A percentile compares a stretch with the other conserved stretches of the same genome.
Evolutionary conservation across 1,140 invertebrate species (phyloP).

Genomic region (Copidosoma floridanum): DNA sequence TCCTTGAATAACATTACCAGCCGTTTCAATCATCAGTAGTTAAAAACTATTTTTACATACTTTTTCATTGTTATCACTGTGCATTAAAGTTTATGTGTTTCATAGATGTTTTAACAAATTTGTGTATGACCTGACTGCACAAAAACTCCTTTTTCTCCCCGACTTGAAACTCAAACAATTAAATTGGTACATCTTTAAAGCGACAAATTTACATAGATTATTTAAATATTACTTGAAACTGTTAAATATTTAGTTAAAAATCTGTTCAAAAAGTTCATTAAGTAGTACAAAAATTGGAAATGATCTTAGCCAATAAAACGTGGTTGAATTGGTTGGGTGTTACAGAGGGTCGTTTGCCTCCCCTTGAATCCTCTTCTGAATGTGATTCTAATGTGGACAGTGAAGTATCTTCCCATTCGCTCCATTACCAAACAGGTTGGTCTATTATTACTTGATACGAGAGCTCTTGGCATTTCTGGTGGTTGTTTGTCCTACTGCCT

Average conservation of each 20-base stretch:
- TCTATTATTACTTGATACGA: conserved; percentile 53
- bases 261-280: not conserved
- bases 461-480: conserved; percentile 4
- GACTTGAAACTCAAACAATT: too few relatives aligned
- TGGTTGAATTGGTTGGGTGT: conserved; percentile 53
- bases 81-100: not conserved
- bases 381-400: conserved; percentile 73
- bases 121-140: conserved; percentile 54
- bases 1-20: not conserved
- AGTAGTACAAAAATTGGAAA: conserved; percentile 1
- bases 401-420: conserved; percentile 76
- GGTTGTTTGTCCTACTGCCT: not conserved
- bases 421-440: conserved; percentile 74
- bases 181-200: too few relatives aligned
- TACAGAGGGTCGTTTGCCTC: conserved; percentile 64
- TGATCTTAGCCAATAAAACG: conserved; percentile 18
- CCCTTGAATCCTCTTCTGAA: conserved; percentile 69
- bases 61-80: conserved; percentile 14
- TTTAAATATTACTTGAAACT: too few relatives aligned
- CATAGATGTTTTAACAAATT: conserved; percentile 36
- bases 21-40: not conserved
- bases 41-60: not conserved
- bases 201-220: too few relatives aligned
- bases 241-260: too few relatives aligned
- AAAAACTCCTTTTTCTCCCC: conserved; percentile 20